phyloP scores from a whole-genome alignment of 2,797 vertebrate species.

The Rousettus madagascariensis region DNA sequence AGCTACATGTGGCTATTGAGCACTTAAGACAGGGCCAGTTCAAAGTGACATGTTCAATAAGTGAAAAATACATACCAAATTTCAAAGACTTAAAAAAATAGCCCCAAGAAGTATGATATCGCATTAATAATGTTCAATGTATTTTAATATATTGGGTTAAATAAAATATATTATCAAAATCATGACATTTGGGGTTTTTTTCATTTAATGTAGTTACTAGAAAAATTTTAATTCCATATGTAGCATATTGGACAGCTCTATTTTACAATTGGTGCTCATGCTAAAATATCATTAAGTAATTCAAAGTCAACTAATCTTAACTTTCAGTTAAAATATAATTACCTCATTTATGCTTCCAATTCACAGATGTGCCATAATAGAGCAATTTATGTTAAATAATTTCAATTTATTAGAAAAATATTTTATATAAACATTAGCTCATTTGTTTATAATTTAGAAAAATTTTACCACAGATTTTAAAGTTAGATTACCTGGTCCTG shows the following conservation, averaged over 20 bases:
- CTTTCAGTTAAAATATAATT: not conserved
- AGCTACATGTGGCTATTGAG: not conserved
- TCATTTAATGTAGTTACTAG: not conserved
- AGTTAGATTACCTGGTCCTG: not conserved
- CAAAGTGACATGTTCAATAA: not conserved
- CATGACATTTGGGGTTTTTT: not conserved
- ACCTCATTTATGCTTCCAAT: not conserved
- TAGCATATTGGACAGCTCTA: not conserved
- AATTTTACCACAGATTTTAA: not conserved
- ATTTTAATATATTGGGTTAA: not conserved
- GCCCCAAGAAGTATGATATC: not conserved
- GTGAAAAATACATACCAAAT: not conserved
- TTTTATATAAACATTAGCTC: not conserved
- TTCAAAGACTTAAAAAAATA: not conserved
- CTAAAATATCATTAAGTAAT: slow-evolving; percentile 11
- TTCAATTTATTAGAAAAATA: not conserved
- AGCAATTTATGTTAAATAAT: not conserved
- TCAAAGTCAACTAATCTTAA: slow-evolving; percentile 10
- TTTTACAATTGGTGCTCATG: slow-evolving; percentile 27
- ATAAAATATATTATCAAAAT: slow-evolving; percentile 20
- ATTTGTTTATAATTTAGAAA: not conserved
- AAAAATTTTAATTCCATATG: not conserved
- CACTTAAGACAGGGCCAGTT: not conserved
- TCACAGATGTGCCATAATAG: not conserved
- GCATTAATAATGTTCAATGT: not conserved